These are phyloP conservation scores for Cyclopterus lumpus DNA, from an alignment of 2,797 vertebrate genomes.

Conservation along the genomic window DNA sequence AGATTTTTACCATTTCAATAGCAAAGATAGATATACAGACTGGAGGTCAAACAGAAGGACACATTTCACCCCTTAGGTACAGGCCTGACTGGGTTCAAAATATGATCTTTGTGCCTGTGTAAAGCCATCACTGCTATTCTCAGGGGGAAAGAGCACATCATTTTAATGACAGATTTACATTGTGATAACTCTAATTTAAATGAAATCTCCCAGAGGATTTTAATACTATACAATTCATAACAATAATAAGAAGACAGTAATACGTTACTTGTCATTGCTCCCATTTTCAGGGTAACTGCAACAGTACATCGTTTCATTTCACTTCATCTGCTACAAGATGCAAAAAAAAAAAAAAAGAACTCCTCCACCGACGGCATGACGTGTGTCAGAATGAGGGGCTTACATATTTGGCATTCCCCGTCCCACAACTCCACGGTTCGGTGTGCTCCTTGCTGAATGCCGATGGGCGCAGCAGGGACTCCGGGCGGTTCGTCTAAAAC, in stretches of 20 bases:
- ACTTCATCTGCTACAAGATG: constrained; percentile 35
- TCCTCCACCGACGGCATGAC: neutral
- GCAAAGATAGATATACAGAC: constrained; percentile 14
- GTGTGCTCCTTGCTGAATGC: neutral
- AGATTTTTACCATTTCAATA: constrained; percentile 3
- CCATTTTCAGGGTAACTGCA: constrained; percentile 36
- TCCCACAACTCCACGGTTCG: constrained; percentile 5
- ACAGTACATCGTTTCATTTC: constrained; percentile 38
- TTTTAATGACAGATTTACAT: constrained; percentile 49
- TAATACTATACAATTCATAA: constrained; percentile 67
- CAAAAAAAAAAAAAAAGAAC: constrained; percentile 2
- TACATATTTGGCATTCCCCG: constrained; percentile 24
- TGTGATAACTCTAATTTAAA: constrained; percentile 55
- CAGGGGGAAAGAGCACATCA: constrained; percentile 19
- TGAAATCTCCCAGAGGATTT: constrained; percentile 58
- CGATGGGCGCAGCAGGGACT: neutral
- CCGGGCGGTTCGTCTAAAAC: neutral
- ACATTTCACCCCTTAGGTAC: neutral
- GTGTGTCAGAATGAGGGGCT: constrained; percentile 5
- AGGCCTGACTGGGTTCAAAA: constrained; percentile 4
- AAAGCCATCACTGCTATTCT: constrained; percentile 32
- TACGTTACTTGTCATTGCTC: constrained; percentile 27
- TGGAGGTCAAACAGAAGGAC: constrained; percentile 8
- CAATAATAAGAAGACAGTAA: constrained; percentile 40
- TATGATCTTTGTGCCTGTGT: constrained; percentile 22